Evolutionary conservation across 2,797 vertebrate genomes (phyloP).

Genomic region (Ceryle rudis): DNA sequence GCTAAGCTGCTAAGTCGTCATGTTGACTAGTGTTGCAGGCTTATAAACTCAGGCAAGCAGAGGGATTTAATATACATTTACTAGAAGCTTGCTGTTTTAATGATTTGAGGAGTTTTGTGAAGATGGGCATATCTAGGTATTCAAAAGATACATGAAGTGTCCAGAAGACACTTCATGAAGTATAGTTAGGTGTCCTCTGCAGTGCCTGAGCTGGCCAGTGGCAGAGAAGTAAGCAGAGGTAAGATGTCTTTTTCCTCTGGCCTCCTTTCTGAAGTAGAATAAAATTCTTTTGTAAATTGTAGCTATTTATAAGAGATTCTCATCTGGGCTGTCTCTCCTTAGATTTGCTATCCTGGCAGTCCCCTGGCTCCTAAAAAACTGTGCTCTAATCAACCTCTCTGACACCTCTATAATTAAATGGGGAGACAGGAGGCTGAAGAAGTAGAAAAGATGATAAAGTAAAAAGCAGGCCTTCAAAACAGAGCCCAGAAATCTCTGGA

Average conservation of each 20-base stretch:
- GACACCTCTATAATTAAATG: constrained; percentile 62
- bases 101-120: background rate
- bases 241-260: background rate
- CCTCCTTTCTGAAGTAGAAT: constrained; percentile 45
- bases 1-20: background rate
- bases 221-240: background rate
- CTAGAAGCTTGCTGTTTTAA: background rate
- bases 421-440: constrained; percentile 10
- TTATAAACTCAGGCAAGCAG: rapidly evolving
- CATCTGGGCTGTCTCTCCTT: constrained; percentile 29
- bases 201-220: background rate
- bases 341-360: constrained; percentile 7
- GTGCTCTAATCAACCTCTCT: constrained; percentile 62
- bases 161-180: background rate
- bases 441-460: constrained; percentile 12
- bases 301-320: constrained; percentile 59
- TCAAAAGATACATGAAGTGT: background rate
- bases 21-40: background rate
- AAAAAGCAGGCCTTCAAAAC: background rate
- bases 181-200: rapidly evolving
- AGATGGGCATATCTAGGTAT: background rate
- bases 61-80: background rate
- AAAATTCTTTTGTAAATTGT: background rate
- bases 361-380: constrained; percentile 37
- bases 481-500: constrained; percentile 10